Percentiles rank a stretch among this genome's conserved stretches.
Conservation (phyloP, 2,797 vertebrate species). For the Pseudomugil gertrudae region DNA sequence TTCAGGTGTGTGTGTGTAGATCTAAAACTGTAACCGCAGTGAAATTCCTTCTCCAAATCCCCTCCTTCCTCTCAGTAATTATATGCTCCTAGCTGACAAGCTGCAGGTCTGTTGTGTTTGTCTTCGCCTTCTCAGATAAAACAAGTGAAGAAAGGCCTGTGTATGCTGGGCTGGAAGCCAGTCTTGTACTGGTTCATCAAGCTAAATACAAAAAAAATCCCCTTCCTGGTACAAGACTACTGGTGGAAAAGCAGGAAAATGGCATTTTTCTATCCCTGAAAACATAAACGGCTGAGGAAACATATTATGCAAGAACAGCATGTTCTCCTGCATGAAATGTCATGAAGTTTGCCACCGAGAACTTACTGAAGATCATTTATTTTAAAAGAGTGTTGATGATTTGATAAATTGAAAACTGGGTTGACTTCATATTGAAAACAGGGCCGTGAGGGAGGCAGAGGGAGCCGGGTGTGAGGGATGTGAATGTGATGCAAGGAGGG, state of each 20-base stretch:
- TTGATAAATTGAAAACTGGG: slow-evolving; percentile 68
- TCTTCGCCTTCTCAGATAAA: slow-evolving; percentile 61
- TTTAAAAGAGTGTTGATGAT: slow-evolving; percentile 50
- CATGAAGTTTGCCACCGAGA: slow-evolving; percentile 40
- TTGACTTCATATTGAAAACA: slow-evolving; percentile 65
- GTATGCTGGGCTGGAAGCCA: slow-evolving; percentile 55
- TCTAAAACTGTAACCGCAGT: slow-evolving; percentile 49
- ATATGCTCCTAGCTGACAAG: slow-evolving; percentile 70
- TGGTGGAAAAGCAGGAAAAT: slow-evolving; percentile 2
- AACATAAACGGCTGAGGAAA: slow-evolving; percentile 15
- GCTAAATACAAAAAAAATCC: slow-evolving; percentile 35
- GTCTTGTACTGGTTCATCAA: slow-evolving; percentile 41
- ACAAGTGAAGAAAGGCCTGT: slow-evolving; percentile 67
- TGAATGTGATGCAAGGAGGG: slow-evolving; percentile 66
- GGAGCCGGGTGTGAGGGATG: slow-evolving; percentile 66
- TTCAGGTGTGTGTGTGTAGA: slow-evolving; percentile 36
- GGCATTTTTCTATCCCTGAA: slow-evolving; percentile 19
- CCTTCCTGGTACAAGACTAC: slow-evolving; percentile 27
- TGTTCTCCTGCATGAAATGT: slow-evolving; percentile 42
- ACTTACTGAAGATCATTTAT: slow-evolving; percentile 63
- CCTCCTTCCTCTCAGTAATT: slow-evolving; percentile 72
- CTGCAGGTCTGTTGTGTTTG: slow-evolving; percentile 67
- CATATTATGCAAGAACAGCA: slow-evolving; percentile 18
- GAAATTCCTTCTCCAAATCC: slow-evolving; percentile 66
- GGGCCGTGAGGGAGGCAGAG: slow-evolving; percentile 50